Evolutionary conservation across 2,113 vertebrate species (phyloP), one percentile per base, ranked within the genome.

Genomic region (Pelobates fuscus): DNA sequence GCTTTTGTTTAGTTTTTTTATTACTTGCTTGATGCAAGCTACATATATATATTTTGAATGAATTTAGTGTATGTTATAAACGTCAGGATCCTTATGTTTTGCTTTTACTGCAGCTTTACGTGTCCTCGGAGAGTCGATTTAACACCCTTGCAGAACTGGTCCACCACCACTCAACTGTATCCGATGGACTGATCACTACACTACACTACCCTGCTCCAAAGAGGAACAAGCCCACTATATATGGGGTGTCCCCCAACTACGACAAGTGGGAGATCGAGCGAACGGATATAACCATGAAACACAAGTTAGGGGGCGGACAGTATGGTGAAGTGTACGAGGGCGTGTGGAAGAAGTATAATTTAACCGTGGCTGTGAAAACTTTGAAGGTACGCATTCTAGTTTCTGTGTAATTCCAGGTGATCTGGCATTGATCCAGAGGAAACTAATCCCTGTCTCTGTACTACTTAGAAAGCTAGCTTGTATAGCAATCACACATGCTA

Each of bases 211-310:
- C 97, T 0, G 97, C 97, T 0, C 96, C 97, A 23, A 99, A 99
- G 67, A 95, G 97, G 89, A 99, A 98, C 86, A 99, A 99, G 82
- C 97, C 97, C 85, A 99, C 97, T 0, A 93, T 99, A 80, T 99
- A 99, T 0, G 97, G 97, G 0, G 97, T 99, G 70, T 99, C 97
- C 6, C 97, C 97, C 11, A 97, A 97, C 91, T 98, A 99, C 0
- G 97, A 99, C 87, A 98, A 98, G 70, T 99, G 97, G 97, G 97
- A 99, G 89, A 99, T 99, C 74, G 97, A 99, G 86, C 91, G 97
- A 80, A 99, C 97, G 0, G 97, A 99, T 89, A 99, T 99, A 82
- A 99, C 97, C 46, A 99, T 99, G 97, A 98, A 96, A 79, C 97
- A 99, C 92, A 99, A 98, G 82, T 89, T 99, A 57, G 97, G 97